Evolutionary conservation across 1,140 invertebrate species (phyloP), one percentile per base, ranked within the genome.

Genomic region (Stegodyphus mimosarum): DNA sequence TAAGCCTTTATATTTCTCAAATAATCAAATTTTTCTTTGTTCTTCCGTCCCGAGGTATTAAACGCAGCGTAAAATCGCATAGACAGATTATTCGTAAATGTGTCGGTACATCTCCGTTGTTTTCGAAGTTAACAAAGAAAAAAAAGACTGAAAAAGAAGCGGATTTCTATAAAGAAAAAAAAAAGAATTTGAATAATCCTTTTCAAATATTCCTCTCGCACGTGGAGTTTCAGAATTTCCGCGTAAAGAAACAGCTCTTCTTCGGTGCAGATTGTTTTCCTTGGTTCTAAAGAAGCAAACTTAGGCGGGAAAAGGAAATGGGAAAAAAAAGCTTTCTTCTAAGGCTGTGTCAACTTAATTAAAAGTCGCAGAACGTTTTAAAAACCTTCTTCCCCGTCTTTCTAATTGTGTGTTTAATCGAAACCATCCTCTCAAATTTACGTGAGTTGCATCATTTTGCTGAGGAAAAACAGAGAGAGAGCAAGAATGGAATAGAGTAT

Each of bases 291-390:
- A 33, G 33, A 33, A 33, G 33, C 33, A 33, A 3, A 33, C 33
- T 33, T 33, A 33, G 33, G 33, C 33, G 33, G 7, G 66, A 71
- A 64, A 53, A 53, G 49, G 53, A 80, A 71, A 55, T 71, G 48
- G 69, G 18, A 50, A 74, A 74, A 52, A 67, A 69, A 49, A 15
- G 50, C 52, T 64, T 73, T 48, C 51, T 74, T 83, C 67, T 55
- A 71, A 67, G 33, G 55, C 80, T 66, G 53, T 74, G 71, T 83
- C 80, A 83, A 83, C 80, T 83, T 83, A 83, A 83, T 83, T 83
- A 83, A 83, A 83, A 83, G 80, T 83, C 80, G 70, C 52, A 66
- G 80, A 83, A 83, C 80, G 80, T 74, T 83, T 83, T 83, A 66
- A 83, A 83, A 74, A 53, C n/a, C 71, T 67, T 63, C 60, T 66